Base-by-base conservation (phyloP, 2,113 vertebrate genomes). In the Macroglossus sobrinus region DNA sequence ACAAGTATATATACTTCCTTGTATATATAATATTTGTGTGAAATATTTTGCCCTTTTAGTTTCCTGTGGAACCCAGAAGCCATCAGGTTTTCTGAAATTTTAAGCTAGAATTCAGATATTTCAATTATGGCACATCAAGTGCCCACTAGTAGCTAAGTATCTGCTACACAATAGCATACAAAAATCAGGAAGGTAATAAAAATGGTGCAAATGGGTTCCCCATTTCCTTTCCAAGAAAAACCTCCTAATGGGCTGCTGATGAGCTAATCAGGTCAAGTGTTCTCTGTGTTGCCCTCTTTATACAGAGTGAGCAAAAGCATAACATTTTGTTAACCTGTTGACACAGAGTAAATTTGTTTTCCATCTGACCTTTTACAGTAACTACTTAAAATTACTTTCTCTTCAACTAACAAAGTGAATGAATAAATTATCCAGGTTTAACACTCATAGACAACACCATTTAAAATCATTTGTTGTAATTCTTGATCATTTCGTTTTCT, bases 311-410 rank as follows among this genome's bases (percentile, higher is more conserved):
- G 95, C 94, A 96, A 63, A 63, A 89, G 68, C 97, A 95, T 50
- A 96, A 93, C 81, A 96, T 97, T 81, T 93, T 96, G 87, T 92
- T 97, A 97, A 97, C 97, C 97, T 96, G 94, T 95, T 96, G 93
- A 89, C 94, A 95, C 26, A 64, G 55, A 94, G 35, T 40, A 45
- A 97, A 85, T 84, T 97, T 55, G 3, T 97, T 97, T 98, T 97
- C 74, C 88, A 95, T 95, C 47, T 97, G 63, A 75, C 84, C 28
- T 97, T 98, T 96, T 96, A 66, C 86, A 92, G 69, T 95, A 81
- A 94, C 71, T 64, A 43, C 85, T 95, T 75, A 89, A 97, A 96
- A 89, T 90, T 57, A 84, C 69, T 97, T 96, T 96, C 57, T 93
- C 91, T 96, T 94, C 82, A 28, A 55, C 91, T 43, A 79, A 94